Conservation (phyloP, 2,888 invertebrate genomes). For the Pocota personata region DNA sequence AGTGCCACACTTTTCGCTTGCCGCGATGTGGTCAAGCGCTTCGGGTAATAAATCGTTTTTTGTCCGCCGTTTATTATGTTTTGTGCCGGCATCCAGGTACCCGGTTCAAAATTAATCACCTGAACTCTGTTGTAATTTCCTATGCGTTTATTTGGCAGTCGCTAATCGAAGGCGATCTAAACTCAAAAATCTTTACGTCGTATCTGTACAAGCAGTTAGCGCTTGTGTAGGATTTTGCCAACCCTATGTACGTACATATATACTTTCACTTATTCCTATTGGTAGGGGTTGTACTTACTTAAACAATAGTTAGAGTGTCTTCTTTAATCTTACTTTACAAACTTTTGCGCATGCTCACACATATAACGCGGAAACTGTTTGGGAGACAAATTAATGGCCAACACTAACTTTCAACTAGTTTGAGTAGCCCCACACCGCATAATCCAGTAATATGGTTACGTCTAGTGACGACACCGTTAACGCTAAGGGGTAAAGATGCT, state of each 20-base stretch:
- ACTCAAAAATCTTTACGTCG: not conserved
- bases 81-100: slow-evolving; percentile 1
- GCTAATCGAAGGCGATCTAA: slow-evolving; percentile 29
- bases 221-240: not conserved
- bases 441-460: slow-evolving; percentile 6
- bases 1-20: slow-evolving; percentile 36
- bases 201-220: too few species aligned
- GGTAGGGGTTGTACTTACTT: slow-evolving; percentile 7
- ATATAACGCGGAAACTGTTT: slow-evolving; percentile 38
- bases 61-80: slow-evolving; percentile 20
- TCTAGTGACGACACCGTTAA: slow-evolving; percentile 8
- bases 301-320: not conserved
- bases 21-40: slow-evolving; percentile 20
- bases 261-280: slow-evolving; percentile 36
- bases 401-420: slow-evolving; percentile 33
- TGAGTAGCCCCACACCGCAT: slow-evolving; percentile 7
- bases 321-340: not conserved
- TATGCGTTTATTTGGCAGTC: not conserved
- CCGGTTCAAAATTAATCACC: slow-evolving; percentile 32
- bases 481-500: slow-evolving; percentile 28
- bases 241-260: not conserved
- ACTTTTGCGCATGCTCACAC: not conserved
- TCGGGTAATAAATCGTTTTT: slow-evolving; percentile 27
- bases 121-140: slow-evolving; percentile 27
- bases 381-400: slow-evolving; percentile 26